Base-by-base conservation (phyloP, 2,888 invertebrate genomes). In the Microctonus brassicae region DNA sequence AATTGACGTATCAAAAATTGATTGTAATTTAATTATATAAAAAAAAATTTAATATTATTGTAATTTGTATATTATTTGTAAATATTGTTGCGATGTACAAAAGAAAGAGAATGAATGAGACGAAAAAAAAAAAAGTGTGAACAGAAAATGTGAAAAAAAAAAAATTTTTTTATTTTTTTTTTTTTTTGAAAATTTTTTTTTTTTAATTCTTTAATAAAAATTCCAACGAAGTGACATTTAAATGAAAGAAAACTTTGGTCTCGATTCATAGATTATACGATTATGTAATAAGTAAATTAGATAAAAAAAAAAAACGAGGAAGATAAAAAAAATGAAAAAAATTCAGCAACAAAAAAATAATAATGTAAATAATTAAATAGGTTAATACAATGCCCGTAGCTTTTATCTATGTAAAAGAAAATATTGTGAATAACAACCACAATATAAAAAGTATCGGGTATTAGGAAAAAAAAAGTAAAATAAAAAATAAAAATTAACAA, bases 31-130 rank as follows among this genome's bases (percentile, higher is more conserved):
- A 26, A 58, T 11, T 33, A 63, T 60, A 52, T 26, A 61, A 61
- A 52, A 39, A 11, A 61, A 61, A 47, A 47, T 58, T 62, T 29
- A 29, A 60, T 55, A 65, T 76, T 61, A 81, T 77, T 82, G 81
- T 83, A 83, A 82, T 77, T 81, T 86, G 86, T 86, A 86, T 80
- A 86, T 83, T 85, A 82, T 74, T 76, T 86, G 86, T 86, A 86
- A 86, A 86, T 86, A 86, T 84, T 84, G 85, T 86, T 85, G 78
- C 82, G 80, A 83, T 86, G 86, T 86, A 86, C 53, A 60, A 64
- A 62, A 2, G 17, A 36, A 34, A 22, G 20, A 39, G 13, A 20
- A 24, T 13, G 29, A 26, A 11, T 9, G 2, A 55, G 34, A 34
- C 0, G 11, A 29, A 57, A n/a, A 10, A 58, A 71, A 69, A 52